A percentile compares a stretch with the other conserved stretches of the same genome.
phyloP scores from a whole-genome alignment of 2,888 invertebrate species.

The Baccha elongata region DNA sequence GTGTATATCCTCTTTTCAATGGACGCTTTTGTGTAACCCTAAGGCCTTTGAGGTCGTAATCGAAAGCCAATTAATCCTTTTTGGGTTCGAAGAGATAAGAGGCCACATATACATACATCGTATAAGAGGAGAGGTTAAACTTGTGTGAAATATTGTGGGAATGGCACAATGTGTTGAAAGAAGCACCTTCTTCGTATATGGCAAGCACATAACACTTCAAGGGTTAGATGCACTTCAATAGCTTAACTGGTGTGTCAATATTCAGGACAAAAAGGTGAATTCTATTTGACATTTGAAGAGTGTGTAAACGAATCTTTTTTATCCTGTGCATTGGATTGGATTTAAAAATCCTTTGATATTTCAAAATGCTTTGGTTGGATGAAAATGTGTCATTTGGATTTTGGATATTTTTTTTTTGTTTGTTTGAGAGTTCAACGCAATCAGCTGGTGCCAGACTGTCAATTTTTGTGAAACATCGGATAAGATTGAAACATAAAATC shows the following conservation, averaged over 20 bases:
- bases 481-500: too few relatives aligned
- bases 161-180: constrained; percentile 36
- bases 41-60: constrained; percentile 40
- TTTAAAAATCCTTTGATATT: not conserved
- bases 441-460: not conserved
- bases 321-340: constrained; percentile 38
- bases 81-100: constrained; percentile 21
- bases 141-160: constrained; percentile 23
- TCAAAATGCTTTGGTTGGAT: not conserved
- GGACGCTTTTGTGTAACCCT: constrained; percentile 48
- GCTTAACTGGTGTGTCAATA: not conserved
- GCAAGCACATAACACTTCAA: not conserved
- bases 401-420: too few relatives aligned
- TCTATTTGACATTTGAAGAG: constrained; percentile 19
- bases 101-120: not conserved
- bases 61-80: constrained; percentile 54
- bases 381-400: constrained; percentile 10
- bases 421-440: not conserved
- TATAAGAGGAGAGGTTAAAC: not conserved
- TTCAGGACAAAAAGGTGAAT: not conserved
- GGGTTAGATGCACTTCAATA: constrained; percentile 16
- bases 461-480: too few relatives aligned
- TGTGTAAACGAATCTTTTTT: constrained; percentile 62
- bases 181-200: not conserved
- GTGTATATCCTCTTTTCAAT: constrained; percentile 39